These are phyloP conservation scores for Tricholauxania praeusta DNA, from an alignment of 2,888 invertebrate species.

Conservation along the genomic window DNA sequence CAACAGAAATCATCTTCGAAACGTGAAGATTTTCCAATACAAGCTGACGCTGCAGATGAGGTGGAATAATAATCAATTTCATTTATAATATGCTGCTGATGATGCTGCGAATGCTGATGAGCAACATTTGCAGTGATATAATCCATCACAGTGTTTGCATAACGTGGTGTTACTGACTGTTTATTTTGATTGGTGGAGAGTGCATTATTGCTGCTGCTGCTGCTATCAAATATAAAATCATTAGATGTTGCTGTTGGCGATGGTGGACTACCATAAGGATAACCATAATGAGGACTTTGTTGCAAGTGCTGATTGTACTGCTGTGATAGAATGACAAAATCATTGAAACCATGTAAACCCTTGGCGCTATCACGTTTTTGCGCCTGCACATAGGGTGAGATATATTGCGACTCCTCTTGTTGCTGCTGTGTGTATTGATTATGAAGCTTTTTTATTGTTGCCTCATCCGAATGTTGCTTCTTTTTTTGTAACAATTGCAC, in stretches of 20 bases:
- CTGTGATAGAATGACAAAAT: constrained; percentile 65
- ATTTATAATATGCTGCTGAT: constrained; percentile 20
- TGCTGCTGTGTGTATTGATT: constrained; percentile 47
- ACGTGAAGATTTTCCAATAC: constrained; percentile 56
- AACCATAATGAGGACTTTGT: constrained; percentile 64
- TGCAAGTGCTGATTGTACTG: constrained; percentile 64
- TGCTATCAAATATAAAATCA: constrained; percentile 60
- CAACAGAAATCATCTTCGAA: constrained; percentile 65
- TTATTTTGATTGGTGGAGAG: constrained; percentile 32
- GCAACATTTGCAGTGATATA: constrained; percentile 39
- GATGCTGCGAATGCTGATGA: constrained; percentile 38
- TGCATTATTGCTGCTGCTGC: constrained; percentile 26
- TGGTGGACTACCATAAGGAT: constrained; percentile 67
- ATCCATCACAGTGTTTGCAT: constrained; percentile 45
- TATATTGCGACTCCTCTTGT: constrained; percentile 49
- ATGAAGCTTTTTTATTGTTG: constrained; percentile 37
- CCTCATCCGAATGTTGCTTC: constrained; percentile 34
- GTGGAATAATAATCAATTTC: constrained; percentile 37
- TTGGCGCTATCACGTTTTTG: constrained; percentile 62
- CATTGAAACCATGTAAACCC: constrained; percentile 66
- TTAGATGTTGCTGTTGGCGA: constrained; percentile 62
- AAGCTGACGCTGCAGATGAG: constrained; percentile 28
- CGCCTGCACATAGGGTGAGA: constrained; percentile 60
- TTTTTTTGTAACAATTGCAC: constrained; percentile 30
- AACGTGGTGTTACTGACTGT: constrained; percentile 43